Conservation (phyloP, 2,797 vertebrate species). For the Phoxinus dragarum region DNA sequence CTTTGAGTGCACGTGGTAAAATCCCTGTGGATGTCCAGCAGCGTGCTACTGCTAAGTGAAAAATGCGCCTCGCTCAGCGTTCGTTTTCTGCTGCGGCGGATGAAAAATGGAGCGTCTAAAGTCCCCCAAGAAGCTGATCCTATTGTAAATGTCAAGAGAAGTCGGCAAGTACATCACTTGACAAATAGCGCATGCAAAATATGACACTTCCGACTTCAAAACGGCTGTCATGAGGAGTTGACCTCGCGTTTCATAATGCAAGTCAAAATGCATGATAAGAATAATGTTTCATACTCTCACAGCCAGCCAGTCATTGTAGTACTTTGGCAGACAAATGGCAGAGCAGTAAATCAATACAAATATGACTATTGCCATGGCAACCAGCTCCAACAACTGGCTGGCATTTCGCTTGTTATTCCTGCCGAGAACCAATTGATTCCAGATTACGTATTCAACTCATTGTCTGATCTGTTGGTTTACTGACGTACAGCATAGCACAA, state of each 20-base stretch:
- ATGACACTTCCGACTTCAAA: neutral
- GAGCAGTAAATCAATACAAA: conserved; percentile 53
- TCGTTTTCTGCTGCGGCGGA: neutral
- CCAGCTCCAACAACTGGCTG: conserved; percentile 20
- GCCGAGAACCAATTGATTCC: conserved; percentile 19
- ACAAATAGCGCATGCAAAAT: conserved; percentile 20
- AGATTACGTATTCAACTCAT: neutral
- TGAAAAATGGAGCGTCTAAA: conserved; percentile 5
- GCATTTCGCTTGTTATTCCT: conserved; percentile 40
- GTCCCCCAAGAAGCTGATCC: conserved; percentile 26
- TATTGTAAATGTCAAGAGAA: conserved; percentile 32
- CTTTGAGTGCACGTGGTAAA: neutral
- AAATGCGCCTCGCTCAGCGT: neutral
- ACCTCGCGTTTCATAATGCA: neutral
- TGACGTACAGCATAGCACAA: neutral
- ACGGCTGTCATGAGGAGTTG: neutral
- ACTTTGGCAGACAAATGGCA: conserved; percentile 13
- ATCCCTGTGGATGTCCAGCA: conserved; percentile 17
- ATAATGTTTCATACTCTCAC: conserved; percentile 7
- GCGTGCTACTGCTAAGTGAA: conserved; percentile 25
- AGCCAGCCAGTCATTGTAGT: conserved; percentile 7
- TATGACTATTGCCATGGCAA: conserved; percentile 43
- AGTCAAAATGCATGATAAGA: conserved; percentile 14
- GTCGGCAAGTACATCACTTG: conserved; percentile 1
- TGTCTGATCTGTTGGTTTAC: neutral